Conservation (phyloP, 2,888 invertebrate species). For the Pollenia angustigena region DNA sequence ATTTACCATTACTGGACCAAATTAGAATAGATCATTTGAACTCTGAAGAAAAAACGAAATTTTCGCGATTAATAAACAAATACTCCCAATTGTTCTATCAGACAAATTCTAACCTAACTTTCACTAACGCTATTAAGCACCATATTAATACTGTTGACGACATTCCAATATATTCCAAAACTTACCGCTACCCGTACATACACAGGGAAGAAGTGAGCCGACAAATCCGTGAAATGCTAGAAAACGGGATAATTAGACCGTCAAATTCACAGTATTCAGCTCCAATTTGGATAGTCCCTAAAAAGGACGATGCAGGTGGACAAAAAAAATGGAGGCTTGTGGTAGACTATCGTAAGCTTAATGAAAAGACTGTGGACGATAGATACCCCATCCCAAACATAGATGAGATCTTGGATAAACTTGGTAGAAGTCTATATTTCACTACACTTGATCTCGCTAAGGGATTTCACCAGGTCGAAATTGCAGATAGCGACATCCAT, state of each 20-base stretch:
- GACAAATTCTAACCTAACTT: slow-evolving; percentile 48
- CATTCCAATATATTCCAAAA: slow-evolving; percentile 36
- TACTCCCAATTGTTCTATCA: slow-evolving; percentile 21
- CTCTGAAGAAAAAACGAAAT: no score
- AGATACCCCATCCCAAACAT: no score
- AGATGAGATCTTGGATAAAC: no score
- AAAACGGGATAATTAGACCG: no score
- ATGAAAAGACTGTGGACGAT: no score
- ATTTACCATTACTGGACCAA: no score
- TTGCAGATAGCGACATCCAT: slow-evolving; percentile 22
- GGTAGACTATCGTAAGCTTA: background rate
- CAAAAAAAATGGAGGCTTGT: background rate
- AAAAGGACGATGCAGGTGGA: slow-evolving; percentile 28
- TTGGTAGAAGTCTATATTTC: no score
- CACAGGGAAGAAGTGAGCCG: slow-evolving; percentile 29
- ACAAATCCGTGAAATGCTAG: no score
- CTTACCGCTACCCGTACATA: slow-evolving; percentile 65
- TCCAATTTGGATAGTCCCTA: background rate
- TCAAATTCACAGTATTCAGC: background rate
- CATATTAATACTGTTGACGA: slow-evolving; percentile 54
- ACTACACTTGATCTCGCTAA: background rate
- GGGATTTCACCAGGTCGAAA: background rate
- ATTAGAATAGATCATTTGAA: no score
- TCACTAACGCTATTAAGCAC: slow-evolving; percentile 63
- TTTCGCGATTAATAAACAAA: no score